Base-by-base conservation (phyloP, 2,888 invertebrate species). In the Nasonia oneida region DNA sequence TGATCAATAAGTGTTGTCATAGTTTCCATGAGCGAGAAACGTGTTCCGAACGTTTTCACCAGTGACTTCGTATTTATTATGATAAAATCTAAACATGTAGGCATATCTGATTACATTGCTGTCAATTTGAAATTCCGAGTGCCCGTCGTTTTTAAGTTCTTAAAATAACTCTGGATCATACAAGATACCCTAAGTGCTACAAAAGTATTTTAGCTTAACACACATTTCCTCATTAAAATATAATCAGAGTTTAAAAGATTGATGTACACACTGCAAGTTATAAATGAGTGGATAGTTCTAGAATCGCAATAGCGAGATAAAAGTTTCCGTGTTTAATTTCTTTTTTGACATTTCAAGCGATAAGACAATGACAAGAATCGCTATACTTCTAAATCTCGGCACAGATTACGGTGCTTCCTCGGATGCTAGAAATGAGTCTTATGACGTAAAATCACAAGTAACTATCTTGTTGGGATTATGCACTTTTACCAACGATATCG, bases 241-340 rank as follows among this genome's bases (percentile, higher is more conserved):
- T 57, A 57, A 57, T 29, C 23, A 12, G 29, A 64, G n/a, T 64
- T 64, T n/a, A 1, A 61, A 23, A n/a, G 23, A 61, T 61, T 61
- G 15, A 2, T 37, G 15, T 18, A 39, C 29, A 39, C 29, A 39
- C 37, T 70, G 23, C 18, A 5, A 3, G n/a, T 53, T 37, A 53
- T 39, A 15, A 23, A 33, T 18, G 57, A n/a, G 23, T n/a, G 12
- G 50, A 75, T 75, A 14, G 50, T 82, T 82, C 75, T 64, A 64
- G 81, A 75, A 37, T 50, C 15, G 75, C 37, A 12, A 29, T 57
- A 15, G 4, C n/a, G n/a, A 15, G n/a, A 64, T 47, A 74, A 83
- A 83, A 76, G 53, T 83, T 83, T 83, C 82, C 82, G 47, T 39
- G 39, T 37, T 70, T 23, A 39, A 53, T n/a, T 50, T 76, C 67